These are phyloP conservation scores for Lasioglossum zephyrum DNA, from an alignment of 2,888 invertebrate genomes.

Conservation along the genomic window DNA sequence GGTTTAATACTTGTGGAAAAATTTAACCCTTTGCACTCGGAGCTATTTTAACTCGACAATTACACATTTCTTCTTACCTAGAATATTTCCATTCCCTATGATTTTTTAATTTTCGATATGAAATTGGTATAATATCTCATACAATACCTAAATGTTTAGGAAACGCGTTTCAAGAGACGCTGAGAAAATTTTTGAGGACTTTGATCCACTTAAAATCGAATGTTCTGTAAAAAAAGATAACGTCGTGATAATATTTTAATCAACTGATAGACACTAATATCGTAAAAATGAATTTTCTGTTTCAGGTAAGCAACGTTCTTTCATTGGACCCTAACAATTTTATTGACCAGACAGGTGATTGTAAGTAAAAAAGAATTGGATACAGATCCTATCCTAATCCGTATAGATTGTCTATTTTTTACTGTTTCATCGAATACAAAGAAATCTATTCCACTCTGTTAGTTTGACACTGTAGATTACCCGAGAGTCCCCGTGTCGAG, in stretches of 20 bases:
- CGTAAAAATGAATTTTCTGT: neutral
- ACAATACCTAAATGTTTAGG: too few species aligned
- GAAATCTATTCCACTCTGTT: neutral
- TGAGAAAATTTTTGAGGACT: neutral
- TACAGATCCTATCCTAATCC: neutral
- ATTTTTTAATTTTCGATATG: too few species aligned
- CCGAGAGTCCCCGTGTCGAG: neutral
- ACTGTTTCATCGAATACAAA: neutral
- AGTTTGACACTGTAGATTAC: neutral
- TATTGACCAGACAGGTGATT: neutral
- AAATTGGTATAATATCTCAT: too few species aligned
- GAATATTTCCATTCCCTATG: too few species aligned
- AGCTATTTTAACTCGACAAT: too few species aligned
- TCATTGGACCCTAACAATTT: neutral
- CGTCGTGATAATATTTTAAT: neutral
- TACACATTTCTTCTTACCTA: too few species aligned
- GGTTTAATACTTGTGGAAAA: neutral
- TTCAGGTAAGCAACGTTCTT: neutral
- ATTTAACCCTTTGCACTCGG: neutral
- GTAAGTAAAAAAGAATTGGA: neutral
- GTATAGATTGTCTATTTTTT: neutral
- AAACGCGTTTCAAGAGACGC: neutral
- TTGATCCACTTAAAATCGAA: neutral
- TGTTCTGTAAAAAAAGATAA: neutral
- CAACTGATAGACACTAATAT: neutral